Percentiles rank a stretch among this genome's conserved stretches.
Evolutionary conservation across 1,140 invertebrate genomes (phyloP).

Genomic region (Macrobrachium nipponense): DNA sequence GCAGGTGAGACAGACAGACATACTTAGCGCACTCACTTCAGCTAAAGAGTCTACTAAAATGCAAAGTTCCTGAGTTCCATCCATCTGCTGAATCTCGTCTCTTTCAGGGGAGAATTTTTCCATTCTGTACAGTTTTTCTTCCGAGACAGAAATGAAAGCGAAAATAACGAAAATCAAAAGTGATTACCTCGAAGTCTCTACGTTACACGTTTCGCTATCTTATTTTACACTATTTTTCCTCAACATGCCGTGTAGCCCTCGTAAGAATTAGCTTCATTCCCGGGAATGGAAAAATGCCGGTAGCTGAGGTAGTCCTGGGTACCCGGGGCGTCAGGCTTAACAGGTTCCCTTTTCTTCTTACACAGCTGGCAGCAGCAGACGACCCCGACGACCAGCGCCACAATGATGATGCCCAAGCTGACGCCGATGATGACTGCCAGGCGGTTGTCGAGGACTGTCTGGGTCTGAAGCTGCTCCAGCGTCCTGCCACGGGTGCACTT

Average conservation of each 20-base stretch:
- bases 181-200: background rate
- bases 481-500: conserved; percentile 59
- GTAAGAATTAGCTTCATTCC: conserved; percentile 66
- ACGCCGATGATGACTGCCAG: conserved; percentile 86
- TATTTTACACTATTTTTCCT: too few species aligned
- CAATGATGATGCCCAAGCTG: conserved; percentile 86
- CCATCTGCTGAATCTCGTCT: too few species aligned
- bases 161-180: background rate
- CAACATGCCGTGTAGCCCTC: conserved; percentile 53
- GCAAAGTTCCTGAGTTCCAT: too few species aligned
- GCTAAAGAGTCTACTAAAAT: too few species aligned
- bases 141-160: too few species aligned
- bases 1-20: too few species aligned
- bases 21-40: too few species aligned
- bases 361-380: conserved; percentile 87
- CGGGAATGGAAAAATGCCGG: conserved; percentile 70
- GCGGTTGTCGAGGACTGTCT: conserved; percentile 67
- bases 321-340: conserved; percentile 75
- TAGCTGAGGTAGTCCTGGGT: conserved; percentile 81
- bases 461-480: conserved; percentile 56
- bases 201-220: too few species aligned
- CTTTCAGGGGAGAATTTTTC: too few species aligned
- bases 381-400: conserved; percentile 80
- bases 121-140: too few species aligned
- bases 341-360: conserved; percentile 81